Percentiles rank a stretch among this genome's conserved stretches.
These are phyloP conservation scores for Seira musarum DNA, from an alignment of 2,888 invertebrate species.

Conservation along the genomic window DNA sequence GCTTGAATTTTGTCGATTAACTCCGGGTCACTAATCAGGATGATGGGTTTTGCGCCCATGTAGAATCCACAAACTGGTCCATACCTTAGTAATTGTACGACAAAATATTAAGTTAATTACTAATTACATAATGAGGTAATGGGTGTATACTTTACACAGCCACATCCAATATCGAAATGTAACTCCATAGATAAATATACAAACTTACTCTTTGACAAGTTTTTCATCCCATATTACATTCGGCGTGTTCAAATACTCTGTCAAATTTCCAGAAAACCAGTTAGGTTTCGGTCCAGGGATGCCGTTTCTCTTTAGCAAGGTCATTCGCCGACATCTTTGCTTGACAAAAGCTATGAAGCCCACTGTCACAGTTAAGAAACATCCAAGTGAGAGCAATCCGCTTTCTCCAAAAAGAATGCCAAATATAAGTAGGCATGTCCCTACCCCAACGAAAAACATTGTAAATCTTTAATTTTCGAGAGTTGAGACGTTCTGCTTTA, in stretches of 20 bases:
- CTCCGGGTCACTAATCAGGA: slow-evolving; percentile 42
- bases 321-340: slow-evolving; percentile 6
- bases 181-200: neutral
- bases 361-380: too few relatives aligned
- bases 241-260: slow-evolving; percentile 25
- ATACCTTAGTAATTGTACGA: slow-evolving; percentile 31
- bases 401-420: neutral
- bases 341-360: too few relatives aligned
- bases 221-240: slow-evolving; percentile 38
- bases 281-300: slow-evolving; percentile 41
- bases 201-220: slow-evolving; percentile 27
- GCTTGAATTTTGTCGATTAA: slow-evolving; percentile 51
- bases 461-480: too few relatives aligned
- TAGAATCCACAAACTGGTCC: slow-evolving; percentile 59
- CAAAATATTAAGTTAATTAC: neutral
- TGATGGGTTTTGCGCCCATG: slow-evolving; percentile 62
- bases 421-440: too few relatives aligned
- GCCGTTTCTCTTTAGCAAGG: slow-evolving; percentile 10
- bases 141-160: neutral
- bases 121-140: neutral
- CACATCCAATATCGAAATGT: neutral
- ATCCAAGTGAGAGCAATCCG: too few relatives aligned
- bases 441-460: too few relatives aligned
- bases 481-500: neutral
- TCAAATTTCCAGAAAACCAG: slow-evolving; percentile 33